These are phyloP conservation scores for Stegodyphus mimosarum DNA, from an alignment of 1,140 invertebrate genomes.

Conservation along the genomic window DNA sequence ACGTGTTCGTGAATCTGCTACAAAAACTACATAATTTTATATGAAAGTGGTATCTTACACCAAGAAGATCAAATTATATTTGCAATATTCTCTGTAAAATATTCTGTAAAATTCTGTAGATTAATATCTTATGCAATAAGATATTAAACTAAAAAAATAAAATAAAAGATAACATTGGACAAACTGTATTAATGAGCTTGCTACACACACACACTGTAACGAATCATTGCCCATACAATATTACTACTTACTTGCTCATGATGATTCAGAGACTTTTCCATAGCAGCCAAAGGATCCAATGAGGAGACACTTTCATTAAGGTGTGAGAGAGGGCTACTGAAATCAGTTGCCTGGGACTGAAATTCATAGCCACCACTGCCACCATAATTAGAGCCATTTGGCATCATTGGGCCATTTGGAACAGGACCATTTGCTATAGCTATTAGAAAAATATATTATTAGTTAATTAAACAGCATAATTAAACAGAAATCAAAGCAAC, in stretches of 20 bases:
- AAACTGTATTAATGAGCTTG: too few species aligned
- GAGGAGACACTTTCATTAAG: conserved; percentile 84
- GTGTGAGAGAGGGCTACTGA: conserved; percentile 77
- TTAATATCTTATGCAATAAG: too few species aligned
- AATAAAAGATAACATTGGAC: too few species aligned
- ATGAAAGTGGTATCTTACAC: too few species aligned
- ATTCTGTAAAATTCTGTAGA: too few species aligned
- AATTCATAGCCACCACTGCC: conserved; percentile 61
- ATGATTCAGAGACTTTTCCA: conserved; percentile 86
- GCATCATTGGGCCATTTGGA: conserved; percentile 51
- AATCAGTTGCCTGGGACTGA: conserved; percentile 62
- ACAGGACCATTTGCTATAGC: conserved; percentile 59
- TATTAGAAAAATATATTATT: conserved; percentile 7
- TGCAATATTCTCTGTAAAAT: too few species aligned
- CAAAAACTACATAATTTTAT: too few species aligned
- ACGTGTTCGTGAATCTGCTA: too few species aligned
- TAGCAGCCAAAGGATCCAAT: conserved; percentile 87
- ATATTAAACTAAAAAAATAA: too few species aligned
- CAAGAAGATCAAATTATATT: too few species aligned
- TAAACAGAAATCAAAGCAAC: not conserved
- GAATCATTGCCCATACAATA: too few species aligned
- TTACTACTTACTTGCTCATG: conserved; percentile 51
- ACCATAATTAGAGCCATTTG: conserved; percentile 42
- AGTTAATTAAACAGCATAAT: not conserved
- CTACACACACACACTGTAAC: too few species aligned